Evolutionary conservation across 53 echinoderm and acorn worm species (phyloP), one percentile per base, ranked within the genome.

Genomic region (Stichopus horrens): DNA sequence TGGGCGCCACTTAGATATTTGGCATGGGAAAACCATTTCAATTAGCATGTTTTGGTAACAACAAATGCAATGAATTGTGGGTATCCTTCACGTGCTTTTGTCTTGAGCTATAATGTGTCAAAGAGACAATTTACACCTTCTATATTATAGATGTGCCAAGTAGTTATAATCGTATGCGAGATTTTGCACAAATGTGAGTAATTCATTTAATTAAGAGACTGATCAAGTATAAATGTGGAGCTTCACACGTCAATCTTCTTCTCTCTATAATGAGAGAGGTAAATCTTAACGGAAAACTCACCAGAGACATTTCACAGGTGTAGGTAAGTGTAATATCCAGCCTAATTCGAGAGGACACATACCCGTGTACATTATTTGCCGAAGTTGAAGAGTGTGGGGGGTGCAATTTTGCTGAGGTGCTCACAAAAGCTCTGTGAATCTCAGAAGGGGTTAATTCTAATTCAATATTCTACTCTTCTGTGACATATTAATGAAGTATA

Each of bases 1-100:
- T 71, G 71, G 71, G 71, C 71, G 71, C 71, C 71, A 71, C 71
- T 71, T 71, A 71, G 71, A 71, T 71, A 71, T 71, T 18, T 71
- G 71, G 71, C 71, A 16, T 71, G 71, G 71, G 71, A 71, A 71
- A 71, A 71, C 71, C 71, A 71, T 71, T 71, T 71, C 71, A 71
- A 71, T 71, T 71, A 71, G 71, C 71, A 71, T 71, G 71, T 71
- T 71, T 71, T 71, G 10, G 10, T 37, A 13, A 11, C 37, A 68
- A 11, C 14, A 68, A 16, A 14, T 16, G 71, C 71, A 68, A 68
- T 68, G 71, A 68, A 68, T 68, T 11, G 14, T 16, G 71, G 71
- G 71, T 68, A 68, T 68, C 10, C 10, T 4, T 10, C 14, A 4
- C 14, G 63, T 63, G 63, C 14, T 13, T 63, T 8, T 63, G 8